A percentile compares a stretch with the other conserved stretches of the same genome.
These are phyloP conservation scores for Acropora yongei DNA, from an alignment of 64 coral and sea anemone species.

Conservation along the genomic window DNA sequence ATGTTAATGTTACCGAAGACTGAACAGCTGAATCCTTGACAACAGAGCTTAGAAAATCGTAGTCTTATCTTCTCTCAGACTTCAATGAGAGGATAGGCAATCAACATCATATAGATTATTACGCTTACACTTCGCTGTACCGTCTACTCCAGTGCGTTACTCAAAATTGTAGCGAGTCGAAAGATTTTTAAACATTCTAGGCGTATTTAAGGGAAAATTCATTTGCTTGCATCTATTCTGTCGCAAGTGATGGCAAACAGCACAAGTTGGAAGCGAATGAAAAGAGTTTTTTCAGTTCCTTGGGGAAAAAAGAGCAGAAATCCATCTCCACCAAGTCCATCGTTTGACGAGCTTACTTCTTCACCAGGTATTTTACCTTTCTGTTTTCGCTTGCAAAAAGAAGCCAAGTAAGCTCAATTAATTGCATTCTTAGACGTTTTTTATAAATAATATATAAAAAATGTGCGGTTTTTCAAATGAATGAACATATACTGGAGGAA, in stretches of 20 bases:
- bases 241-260: constrained; percentile 28
- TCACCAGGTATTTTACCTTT: constrained; percentile 21
- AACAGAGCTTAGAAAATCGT: constrained; percentile 30
- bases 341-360: constrained; percentile 26
- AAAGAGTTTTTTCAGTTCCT: constrained; percentile 36
- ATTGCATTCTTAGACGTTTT: no score
- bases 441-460: no score
- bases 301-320: constrained; percentile 49
- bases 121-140: neutral
- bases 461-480: neutral
- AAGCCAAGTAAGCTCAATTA: no score
- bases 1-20: constrained; percentile 2
- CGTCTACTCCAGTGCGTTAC: neutral
- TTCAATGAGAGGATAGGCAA: neutral
- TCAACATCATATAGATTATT: neutral
- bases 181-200: neutral
- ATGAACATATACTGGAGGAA: neutral
- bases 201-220: neutral
- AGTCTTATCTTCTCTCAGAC: neutral
- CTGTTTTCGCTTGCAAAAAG: neutral
- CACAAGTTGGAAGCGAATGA: constrained; percentile 44
- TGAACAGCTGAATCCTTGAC: constrained; percentile 24
- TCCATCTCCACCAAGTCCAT: neutral
- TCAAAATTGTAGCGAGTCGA: neutral
- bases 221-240: neutral